Conservation (phyloP, 2,888 invertebrate genomes). For the Agriopis aurantiaria region DNA sequence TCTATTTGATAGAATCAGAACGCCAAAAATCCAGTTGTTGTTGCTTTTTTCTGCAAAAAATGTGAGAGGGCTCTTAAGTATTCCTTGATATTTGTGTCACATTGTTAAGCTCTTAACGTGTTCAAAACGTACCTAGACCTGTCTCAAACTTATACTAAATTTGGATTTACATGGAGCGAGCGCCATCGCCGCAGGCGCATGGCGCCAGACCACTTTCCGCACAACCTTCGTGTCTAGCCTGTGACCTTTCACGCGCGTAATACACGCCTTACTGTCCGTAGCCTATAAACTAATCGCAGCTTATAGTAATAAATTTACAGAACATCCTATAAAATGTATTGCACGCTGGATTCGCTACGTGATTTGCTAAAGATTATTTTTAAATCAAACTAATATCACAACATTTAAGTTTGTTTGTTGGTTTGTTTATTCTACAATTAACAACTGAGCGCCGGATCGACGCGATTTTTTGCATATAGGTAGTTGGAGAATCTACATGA, state of each 20-base stretch:
- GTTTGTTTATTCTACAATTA: too few relatives aligned
- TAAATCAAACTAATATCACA: too few relatives aligned
- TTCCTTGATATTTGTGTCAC: too few relatives aligned
- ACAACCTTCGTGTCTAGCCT: slow-evolving; percentile 22
- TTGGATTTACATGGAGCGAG: not conserved
- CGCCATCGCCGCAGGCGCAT: slow-evolving; percentile 9
- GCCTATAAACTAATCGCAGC: slow-evolving; percentile 18
- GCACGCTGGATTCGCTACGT: slow-evolving; percentile 1
- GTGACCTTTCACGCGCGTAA: slow-evolving; percentile 19
- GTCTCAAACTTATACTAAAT: slow-evolving; percentile 5
- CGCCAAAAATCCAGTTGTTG: too few relatives aligned
- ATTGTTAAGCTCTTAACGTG: too few relatives aligned
- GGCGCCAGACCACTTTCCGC: slow-evolving; percentile 25
- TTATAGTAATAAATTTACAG: slow-evolving; percentile 11
- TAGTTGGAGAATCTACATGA: too few relatives aligned
- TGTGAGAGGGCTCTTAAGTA: too few relatives aligned
- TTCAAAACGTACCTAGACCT: not conserved
- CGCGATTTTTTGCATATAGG: too few relatives aligned
- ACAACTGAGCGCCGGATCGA: too few relatives aligned
- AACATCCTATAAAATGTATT: slow-evolving; percentile 11
- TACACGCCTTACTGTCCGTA: slow-evolving; percentile 11
- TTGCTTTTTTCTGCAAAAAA: too few relatives aligned
- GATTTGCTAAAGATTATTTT: not conserved
- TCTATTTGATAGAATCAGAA: too few relatives aligned
- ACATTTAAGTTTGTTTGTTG: too few relatives aligned